Conservation (phyloP, 2,888 invertebrate genomes). For the Melitaea athalia region DNA sequence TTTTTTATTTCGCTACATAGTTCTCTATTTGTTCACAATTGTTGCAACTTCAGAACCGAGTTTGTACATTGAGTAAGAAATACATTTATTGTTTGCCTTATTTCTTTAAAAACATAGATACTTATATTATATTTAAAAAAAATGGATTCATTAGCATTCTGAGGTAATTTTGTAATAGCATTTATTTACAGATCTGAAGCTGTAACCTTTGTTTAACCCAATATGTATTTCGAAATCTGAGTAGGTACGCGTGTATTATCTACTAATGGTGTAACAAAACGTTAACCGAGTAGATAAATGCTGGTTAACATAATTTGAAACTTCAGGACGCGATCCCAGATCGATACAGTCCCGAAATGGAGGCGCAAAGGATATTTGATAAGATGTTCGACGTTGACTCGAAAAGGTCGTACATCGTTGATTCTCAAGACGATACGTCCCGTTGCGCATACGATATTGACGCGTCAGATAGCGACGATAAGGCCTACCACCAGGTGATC, state of each 20-base stretch:
- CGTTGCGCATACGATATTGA: constrained; percentile 79
- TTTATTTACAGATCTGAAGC: not conserved
- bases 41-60: constrained; percentile 12
- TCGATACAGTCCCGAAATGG: constrained; percentile 82
- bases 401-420: constrained; percentile 74
- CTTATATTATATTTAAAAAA: too few species aligned
- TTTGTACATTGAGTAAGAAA: not conserved
- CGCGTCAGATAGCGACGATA: constrained; percentile 78
- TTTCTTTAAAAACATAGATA: not conserved
- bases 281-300: constrained; percentile 37
- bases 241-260: constrained; percentile 13
- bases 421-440: constrained; percentile 73
- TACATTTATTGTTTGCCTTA: not conserved
- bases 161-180: not conserved
- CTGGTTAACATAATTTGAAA: constrained; percentile 71
- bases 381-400: constrained; percentile 82
- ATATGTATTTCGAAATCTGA: constrained; percentile 6
- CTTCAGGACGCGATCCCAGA: constrained; percentile 79
- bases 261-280: constrained; percentile 9
- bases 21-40: constrained; percentile 5
- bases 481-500: constrained; percentile 77
- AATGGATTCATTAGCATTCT: too few species aligned
- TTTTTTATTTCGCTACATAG: constrained; percentile 15
- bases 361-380: constrained; percentile 82
- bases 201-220: not conserved